These are phyloP conservation scores for Caenorhabditis sp. DNA, from an alignment of 2,888 invertebrate genomes.

Conservation along the genomic window DNA sequence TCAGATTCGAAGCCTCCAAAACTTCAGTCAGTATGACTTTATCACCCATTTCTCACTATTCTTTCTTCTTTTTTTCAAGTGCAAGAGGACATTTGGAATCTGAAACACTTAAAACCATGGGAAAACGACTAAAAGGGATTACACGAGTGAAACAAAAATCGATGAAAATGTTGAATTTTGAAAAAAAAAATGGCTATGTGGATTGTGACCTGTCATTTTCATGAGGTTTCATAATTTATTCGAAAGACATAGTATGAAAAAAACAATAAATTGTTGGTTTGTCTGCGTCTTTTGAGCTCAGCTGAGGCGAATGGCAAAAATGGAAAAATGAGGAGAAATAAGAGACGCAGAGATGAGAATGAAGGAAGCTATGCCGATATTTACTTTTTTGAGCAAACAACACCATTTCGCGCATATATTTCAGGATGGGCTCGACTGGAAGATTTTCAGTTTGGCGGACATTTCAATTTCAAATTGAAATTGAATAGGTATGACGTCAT, in stretches of 20 bases:
- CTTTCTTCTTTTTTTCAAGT: not conserved
- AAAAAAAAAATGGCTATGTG: not conserved
- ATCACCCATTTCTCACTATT: constrained; percentile 57
- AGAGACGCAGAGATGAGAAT: not conserved
- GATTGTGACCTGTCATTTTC: not conserved
- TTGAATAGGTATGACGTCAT: no score
- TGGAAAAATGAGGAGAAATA: not conserved
- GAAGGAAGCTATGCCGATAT: constrained; percentile 13
- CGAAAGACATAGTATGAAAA: not conserved
- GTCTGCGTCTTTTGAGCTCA: constrained; percentile 17
- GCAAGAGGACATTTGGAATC: not conserved
- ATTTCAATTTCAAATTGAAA: no score
- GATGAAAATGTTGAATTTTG: no score
- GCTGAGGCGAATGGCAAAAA: constrained; percentile 10
- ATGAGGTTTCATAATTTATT: not conserved
- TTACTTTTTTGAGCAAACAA: constrained; percentile 21
- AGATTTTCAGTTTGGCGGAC: no score
- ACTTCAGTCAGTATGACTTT: constrained; percentile 69
- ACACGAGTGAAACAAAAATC: no score
- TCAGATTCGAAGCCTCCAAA: constrained; percentile 69
- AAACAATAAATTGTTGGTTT: not conserved
- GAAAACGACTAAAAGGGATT: not conserved
- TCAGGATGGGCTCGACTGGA: not conserved
- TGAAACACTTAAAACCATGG: not conserved
- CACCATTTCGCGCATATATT: not conserved